Percentiles rank a stretch among this genome's conserved stretches.
Evolutionary conservation across 2,888 invertebrate genomes (phyloP).

Genomic region (Drosophila vallismaia): DNA sequence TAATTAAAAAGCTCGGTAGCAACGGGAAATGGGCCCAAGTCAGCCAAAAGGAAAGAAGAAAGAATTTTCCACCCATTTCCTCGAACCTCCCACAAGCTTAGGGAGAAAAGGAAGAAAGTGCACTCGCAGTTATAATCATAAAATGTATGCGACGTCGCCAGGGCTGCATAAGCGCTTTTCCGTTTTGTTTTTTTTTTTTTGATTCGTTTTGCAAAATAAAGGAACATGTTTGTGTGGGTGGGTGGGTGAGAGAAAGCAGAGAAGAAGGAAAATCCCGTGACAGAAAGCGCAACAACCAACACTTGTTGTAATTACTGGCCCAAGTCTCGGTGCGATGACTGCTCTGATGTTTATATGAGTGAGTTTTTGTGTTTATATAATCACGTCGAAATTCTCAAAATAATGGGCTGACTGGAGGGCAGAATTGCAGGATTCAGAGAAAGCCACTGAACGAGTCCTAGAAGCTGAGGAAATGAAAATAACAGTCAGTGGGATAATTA

Average conservation of each 20-base stretch:
- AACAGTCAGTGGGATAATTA: background rate
- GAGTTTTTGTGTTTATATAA: conserved; percentile 71
- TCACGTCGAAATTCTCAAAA: conserved; percentile 61
- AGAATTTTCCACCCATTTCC: conserved; percentile 5
- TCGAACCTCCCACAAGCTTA: conserved; percentile 31
- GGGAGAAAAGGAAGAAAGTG: conserved; percentile 23
- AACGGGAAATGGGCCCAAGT: conserved; percentile 23
- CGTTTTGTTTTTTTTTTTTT: conserved; percentile 6
- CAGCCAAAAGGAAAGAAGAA: conserved; percentile 11
- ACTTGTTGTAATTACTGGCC: conserved; percentile 75
- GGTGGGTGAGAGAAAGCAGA: background rate
- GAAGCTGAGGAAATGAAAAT: background rate
- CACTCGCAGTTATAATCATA: conserved; percentile 71
- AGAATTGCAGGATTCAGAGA: conserved; percentile 4
- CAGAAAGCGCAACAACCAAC: conserved; percentile 48
- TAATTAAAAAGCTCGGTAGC: conserved; percentile 69
- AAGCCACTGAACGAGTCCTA: background rate
- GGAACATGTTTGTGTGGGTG: background rate
- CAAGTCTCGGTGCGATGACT: conserved; percentile 57
- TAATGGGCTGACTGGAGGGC: conserved; percentile 7
- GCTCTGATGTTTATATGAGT: conserved; percentile 71
- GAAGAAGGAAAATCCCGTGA: background rate
- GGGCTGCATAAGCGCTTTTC: conserved; percentile 18
- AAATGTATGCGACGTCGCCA: conserved; percentile 74
- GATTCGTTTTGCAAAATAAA: conserved; percentile 12